phyloP scores from a whole-genome alignment of 2,888 invertebrate species.

The Phlogophora meticulosa region DNA sequence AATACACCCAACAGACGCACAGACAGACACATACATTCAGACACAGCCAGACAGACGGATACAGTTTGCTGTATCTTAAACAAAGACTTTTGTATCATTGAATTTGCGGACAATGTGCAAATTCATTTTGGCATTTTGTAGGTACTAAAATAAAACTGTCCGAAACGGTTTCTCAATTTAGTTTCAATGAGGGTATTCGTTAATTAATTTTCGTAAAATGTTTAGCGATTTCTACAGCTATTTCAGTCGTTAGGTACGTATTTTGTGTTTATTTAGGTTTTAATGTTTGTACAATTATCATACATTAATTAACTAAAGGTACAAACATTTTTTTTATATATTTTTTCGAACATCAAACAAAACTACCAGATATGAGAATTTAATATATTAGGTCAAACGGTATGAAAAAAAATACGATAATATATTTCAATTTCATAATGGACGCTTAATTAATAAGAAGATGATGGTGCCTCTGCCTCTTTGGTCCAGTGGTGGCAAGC shows the following conservation, averaged over 20 bases:
- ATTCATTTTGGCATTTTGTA: background rate
- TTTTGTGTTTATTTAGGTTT: background rate
- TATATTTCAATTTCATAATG: background rate
- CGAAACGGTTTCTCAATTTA: slow-evolving; percentile 17
- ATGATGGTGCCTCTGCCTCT: too few species aligned
- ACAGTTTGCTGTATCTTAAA: too few species aligned
- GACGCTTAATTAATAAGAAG: background rate
- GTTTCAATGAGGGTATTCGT: background rate
- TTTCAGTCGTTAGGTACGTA: background rate
- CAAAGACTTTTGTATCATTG: too few species aligned
- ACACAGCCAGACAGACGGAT: too few species aligned
- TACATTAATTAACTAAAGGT: background rate
- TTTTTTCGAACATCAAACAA: too few species aligned
- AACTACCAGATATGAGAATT: too few species aligned
- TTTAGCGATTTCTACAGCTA: background rate
- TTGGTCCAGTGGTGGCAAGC: too few species aligned
- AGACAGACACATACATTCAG: too few species aligned
- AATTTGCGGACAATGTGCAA: too few species aligned
- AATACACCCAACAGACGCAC: too few species aligned
- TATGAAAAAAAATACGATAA: background rate
- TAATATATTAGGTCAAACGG: background rate
- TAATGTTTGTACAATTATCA: background rate
- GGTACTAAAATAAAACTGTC: background rate
- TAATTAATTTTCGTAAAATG: slow-evolving; percentile 14
- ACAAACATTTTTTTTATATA: background rate